Conservation (phyloP, 2,113 vertebrate genomes). For the Rhea americana region DNA sequence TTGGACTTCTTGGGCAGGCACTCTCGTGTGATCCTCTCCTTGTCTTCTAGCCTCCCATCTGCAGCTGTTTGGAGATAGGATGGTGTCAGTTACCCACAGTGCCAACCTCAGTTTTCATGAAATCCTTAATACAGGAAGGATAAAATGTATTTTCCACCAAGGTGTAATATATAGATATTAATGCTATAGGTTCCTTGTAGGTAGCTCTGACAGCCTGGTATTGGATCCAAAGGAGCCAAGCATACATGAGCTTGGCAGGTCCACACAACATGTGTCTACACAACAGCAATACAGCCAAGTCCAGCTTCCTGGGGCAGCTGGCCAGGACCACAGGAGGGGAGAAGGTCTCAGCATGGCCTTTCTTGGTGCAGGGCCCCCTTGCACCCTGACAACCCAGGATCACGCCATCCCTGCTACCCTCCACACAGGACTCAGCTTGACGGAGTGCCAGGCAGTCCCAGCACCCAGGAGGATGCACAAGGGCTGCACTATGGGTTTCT, state of each 20-base stretch:
- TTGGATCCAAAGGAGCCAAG: too few relatives aligned
- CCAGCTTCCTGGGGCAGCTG: rapidly evolving
- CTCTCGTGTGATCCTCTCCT: not conserved
- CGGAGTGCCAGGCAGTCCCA: rapidly evolving
- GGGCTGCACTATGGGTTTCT: not conserved
- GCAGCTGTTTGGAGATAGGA: not conserved
- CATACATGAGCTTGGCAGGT: too few relatives aligned
- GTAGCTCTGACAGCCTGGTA: not conserved
- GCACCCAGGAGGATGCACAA: not conserved
- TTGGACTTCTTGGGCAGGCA: not conserved
- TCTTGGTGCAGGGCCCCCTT: not conserved
- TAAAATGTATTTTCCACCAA: not conserved
- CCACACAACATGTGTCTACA: not conserved
- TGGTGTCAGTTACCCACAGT: not conserved
- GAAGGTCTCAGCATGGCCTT: not conserved
- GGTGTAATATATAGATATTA: rapidly evolving
- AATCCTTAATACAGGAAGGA: not conserved
- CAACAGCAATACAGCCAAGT: not conserved
- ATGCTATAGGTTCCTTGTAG: rapidly evolving
- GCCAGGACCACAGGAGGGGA: too few relatives aligned
- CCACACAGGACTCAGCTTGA: rapidly evolving
- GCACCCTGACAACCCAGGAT: not conserved
- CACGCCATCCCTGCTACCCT: not conserved
- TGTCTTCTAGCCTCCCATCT: not conserved
- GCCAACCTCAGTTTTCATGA: not conserved